Base-by-base conservation (phyloP, 2,113 vertebrate genomes). In the Bucco capensis region DNA sequence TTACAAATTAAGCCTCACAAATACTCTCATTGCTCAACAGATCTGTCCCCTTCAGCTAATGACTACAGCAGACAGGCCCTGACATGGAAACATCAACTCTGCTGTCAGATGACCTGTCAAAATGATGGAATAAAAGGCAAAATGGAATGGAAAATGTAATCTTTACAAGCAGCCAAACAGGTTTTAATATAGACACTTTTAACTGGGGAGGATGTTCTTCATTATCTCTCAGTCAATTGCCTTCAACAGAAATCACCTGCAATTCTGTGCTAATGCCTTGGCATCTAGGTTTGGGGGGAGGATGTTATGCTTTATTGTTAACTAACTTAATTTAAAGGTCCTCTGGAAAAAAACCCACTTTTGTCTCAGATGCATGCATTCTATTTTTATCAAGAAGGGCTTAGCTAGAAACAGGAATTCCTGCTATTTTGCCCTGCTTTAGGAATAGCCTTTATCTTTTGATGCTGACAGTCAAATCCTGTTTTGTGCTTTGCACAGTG, bases 61-160 rank as follows among this genome's bases (percentile, higher is more conserved):
- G 92, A 58, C 74, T 89, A 56, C 83, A 95, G 53, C 51, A 88
- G 71, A 75, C 7, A 35, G 56, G 44, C 42, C 66, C 50, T 87
- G 74, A 83, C 90, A 82, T 54, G 47, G 86, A 93, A 93, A 62
- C 74, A 89, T 76, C 79, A 84, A 84, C 90, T 83, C 58, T 4
- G 4, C 66, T 90, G 70, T 82, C 92, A 93, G 61, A 83, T 73
- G 83, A 84, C 33, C 38, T 89, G 71, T 54, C 78, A 89, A 84
- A 90, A 90, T 67, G 51, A 91, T 0, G 27, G 56, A 82, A 85
- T 79, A 47, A 33, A 90, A 51, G 62, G 74, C 46, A 86, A 79
- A 76, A 69, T 21, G 33, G 21, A 93, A 90, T 28, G 54, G 30
- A 84, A 94, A 86, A 81, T 28, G 14, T 37, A 92, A 79, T 35